Conservation (phyloP, 2,888 invertebrate genomes). For the Abrostola triplasia region DNA sequence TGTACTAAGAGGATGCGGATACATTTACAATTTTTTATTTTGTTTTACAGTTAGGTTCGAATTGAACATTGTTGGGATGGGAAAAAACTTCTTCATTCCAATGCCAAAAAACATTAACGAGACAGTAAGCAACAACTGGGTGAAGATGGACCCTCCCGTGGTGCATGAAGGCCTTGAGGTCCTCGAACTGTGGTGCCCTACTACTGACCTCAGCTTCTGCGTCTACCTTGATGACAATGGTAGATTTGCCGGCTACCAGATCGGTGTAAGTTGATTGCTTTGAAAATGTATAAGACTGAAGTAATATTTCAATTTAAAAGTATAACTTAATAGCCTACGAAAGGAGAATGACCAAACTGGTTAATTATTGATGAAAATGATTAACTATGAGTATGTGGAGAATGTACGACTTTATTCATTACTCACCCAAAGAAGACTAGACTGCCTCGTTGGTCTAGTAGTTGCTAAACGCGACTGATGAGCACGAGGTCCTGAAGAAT, state of each 20-base stretch:
- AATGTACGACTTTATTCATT: too few species aligned
- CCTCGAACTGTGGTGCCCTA: constrained; percentile 67
- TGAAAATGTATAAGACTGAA: too few species aligned
- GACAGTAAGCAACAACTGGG: constrained; percentile 60
- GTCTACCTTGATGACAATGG: constrained; percentile 63
- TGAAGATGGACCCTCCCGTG: constrained; percentile 37
- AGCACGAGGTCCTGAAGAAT: too few species aligned
- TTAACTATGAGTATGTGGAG: too few species aligned
- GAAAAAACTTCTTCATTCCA: constrained; percentile 60
- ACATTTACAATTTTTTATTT: not conserved
- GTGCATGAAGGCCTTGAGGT: constrained; percentile 51
- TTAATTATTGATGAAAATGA: too few species aligned
- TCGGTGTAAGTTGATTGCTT: constrained; percentile 66
- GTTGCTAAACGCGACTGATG: too few species aligned
- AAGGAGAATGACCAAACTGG: too few species aligned
- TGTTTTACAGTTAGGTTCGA: not conserved
- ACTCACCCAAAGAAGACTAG: too few species aligned
- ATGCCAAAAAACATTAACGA: constrained; percentile 56
- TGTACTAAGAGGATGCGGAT: not conserved
- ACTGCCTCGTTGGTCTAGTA: too few species aligned
- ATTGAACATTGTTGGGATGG: not conserved
- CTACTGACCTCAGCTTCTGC: constrained; percentile 63
- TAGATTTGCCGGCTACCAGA: constrained; percentile 69
- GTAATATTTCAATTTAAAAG: too few species aligned
- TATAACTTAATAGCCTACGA: too few species aligned